Base-by-base conservation (phyloP, 2,888 invertebrate species). In the Halictus ligatus region DNA sequence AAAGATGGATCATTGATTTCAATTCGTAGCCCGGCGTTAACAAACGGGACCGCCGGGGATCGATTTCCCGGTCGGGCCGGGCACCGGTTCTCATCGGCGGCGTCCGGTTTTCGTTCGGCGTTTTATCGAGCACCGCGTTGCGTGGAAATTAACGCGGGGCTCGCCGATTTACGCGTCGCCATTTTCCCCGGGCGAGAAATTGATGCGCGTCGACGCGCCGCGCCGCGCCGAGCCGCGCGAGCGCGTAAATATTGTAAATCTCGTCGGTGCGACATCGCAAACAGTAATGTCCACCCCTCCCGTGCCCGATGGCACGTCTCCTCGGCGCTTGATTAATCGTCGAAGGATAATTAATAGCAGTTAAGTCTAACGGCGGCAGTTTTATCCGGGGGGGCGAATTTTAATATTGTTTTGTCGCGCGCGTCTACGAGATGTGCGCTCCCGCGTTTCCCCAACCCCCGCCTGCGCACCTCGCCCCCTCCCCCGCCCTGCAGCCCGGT, bases 201-300 rank as follows among this genome's bases (percentile, higher is more conserved):
- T 77, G 84, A 84, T 77, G 77, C 67, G 18, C 67, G 67, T 67
- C 67, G 67, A 67, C 35, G 35, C 29, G 67, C 18, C 67, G 29
- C 25, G 1, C 60, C 60, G 12, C 25, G 0, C 74, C 72, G 50
- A n/a, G n/a, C n/a, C n/a, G n/a, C n/a, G n/a, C 79, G 73, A 73
- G 79, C 79, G 73, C 75, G 83, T 77, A 80, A 85, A 85, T 85
- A 85, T 85, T 72, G 85, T 80, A 83, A 83, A 85, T 80, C 79
- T 77, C 54, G 58, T 60, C 73, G 76, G 72, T 29, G 76, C 83
- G 76, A 85, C 76, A 67, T 77, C 60, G 76, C 79, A 54, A 84
- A 82, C 84, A 74, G 67, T 67, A 43, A 21, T 43, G 72, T 13
- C 64, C 54, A 25, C 58, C 21, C 12, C n/a, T 5, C 35, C 7